Evolutionary conservation across 1,140 invertebrate genomes (phyloP).

Genomic region (Pogonus chalceus): DNA sequence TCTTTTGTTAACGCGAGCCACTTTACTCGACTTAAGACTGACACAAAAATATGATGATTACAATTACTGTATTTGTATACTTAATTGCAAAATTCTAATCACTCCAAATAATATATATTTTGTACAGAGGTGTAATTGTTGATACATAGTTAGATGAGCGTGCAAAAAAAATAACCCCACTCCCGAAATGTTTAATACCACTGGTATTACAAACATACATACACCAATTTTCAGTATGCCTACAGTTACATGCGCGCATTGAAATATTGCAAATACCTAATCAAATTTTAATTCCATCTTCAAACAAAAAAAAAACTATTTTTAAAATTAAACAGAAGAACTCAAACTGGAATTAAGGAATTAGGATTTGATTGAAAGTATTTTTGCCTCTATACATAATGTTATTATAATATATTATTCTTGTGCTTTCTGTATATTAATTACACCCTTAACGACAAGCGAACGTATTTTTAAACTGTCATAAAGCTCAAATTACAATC

Average conservation of each 20-base stretch:
- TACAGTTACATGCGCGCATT: background rate
- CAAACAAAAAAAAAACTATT: no score
- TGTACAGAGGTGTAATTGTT: conserved; percentile 5
- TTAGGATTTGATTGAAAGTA: no score
- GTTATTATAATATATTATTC: no score
- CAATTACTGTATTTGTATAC: conserved; percentile 1
- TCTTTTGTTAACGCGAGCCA: conserved; percentile 1
- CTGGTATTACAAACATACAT: background rate
- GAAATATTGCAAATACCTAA: background rate
- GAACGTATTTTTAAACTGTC: no score
- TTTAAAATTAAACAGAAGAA: no score
- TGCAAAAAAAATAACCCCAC: background rate
- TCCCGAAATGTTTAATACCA: background rate
- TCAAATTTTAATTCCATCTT: background rate
- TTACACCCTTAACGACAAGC: no score
- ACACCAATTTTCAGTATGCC: background rate
- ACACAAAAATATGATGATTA: background rate
- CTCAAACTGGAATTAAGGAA: no score
- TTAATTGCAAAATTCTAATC: conserved; percentile 6
- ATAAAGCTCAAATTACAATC: no score
- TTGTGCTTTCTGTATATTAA: no score
- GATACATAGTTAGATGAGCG: background rate
- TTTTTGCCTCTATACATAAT: no score
- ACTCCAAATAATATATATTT: conserved; percentile 7
- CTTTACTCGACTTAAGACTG: conserved; percentile 5